phyloP scores from a whole-genome alignment of 2,888 invertebrate genomes.

The Caenorhabditis sp. region DNA sequence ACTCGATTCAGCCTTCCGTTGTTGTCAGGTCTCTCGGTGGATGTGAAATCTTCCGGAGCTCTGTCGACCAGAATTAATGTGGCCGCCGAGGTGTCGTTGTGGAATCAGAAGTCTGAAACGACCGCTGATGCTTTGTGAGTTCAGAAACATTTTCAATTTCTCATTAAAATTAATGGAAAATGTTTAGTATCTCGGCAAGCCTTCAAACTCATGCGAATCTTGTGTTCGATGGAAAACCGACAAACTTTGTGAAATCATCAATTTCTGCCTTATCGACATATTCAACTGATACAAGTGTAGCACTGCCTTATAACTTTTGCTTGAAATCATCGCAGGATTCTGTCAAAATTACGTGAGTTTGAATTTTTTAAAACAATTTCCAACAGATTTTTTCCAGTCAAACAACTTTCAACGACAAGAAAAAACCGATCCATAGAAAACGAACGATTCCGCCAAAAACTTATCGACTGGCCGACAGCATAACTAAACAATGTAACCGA shows the following conservation, averaged over 20 bases:
- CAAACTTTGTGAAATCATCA: conserved; percentile 24
- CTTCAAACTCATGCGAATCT: conserved; percentile 26
- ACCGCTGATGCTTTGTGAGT: conserved; percentile 42
- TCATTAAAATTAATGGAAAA: too few relatives aligned
- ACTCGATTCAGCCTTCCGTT: conserved; percentile 32
- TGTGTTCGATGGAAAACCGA: conserved; percentile 6
- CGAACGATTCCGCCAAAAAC: conserved; percentile 22
- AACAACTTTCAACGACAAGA: conserved; percentile 4
- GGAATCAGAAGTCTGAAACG: conserved; percentile 41
- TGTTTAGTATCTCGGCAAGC: conserved; percentile 36
- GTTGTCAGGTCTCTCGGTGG: conserved; percentile 49
- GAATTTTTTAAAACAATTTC: not conserved
- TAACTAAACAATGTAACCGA: conserved; percentile 22
- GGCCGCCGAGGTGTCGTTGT: conserved; percentile 44
- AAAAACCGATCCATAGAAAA: conserved; percentile 14
- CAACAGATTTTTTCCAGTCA: not conserved
- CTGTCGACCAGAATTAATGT: conserved; percentile 33
- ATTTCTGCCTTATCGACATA: conserved; percentile 20
- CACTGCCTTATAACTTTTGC: conserved; percentile 35
- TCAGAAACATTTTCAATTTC: too few relatives aligned
- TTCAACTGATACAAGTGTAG: conserved; percentile 22
- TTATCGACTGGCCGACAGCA: conserved; percentile 24
- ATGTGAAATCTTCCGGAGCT: conserved; percentile 36
- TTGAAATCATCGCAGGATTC: conserved; percentile 21
- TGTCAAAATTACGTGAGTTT: conserved; percentile 16